Percentiles rank a stretch among this genome's conserved stretches.
Evolutionary conservation across 2,113 vertebrate species (phyloP).

Genomic region (Ciconia stormi): DNA sequence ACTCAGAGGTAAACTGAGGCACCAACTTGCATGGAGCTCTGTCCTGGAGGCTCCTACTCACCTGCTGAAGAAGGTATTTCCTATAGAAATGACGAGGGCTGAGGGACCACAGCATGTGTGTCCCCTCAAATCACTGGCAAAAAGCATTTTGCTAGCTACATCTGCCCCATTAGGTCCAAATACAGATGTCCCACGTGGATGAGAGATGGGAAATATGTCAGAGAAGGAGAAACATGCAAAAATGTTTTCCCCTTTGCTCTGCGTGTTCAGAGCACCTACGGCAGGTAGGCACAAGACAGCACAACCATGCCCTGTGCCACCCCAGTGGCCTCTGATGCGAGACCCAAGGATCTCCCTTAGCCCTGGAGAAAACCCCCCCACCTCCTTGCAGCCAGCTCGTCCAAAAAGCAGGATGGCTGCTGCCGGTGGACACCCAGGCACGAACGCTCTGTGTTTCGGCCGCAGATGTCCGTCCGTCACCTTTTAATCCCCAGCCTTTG

Average conservation of each 20-base stretch:
- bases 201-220: rapidly evolving
- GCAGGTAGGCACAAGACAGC: neutral
- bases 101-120: neutral
- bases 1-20: conserved; percentile 6
- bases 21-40: neutral
- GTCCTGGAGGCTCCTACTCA: neutral
- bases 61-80: neutral
- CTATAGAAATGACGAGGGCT: neutral
- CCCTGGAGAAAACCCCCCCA: rapidly evolving
- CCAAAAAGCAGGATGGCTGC: rapidly evolving
- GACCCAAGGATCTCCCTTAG: neutral
- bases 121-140: rapidly evolving
- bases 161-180: neutral
- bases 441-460: rapidly evolving
- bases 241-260: neutral
- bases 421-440: rapidly evolving
- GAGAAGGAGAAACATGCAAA: neutral
- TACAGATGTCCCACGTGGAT: neutral
- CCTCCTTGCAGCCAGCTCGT: neutral
- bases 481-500: conserved; percentile 48
- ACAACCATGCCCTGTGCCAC: neutral
- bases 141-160: neutral
- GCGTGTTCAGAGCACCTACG: rapidly evolving
- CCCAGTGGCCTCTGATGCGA: rapidly evolving
- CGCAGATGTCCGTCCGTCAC: neutral